Percentiles rank a stretch among this genome's conserved stretches.
Conservation (phyloP, 2,797 vertebrate species). For the Chiloscyllium punctatum region DNA sequence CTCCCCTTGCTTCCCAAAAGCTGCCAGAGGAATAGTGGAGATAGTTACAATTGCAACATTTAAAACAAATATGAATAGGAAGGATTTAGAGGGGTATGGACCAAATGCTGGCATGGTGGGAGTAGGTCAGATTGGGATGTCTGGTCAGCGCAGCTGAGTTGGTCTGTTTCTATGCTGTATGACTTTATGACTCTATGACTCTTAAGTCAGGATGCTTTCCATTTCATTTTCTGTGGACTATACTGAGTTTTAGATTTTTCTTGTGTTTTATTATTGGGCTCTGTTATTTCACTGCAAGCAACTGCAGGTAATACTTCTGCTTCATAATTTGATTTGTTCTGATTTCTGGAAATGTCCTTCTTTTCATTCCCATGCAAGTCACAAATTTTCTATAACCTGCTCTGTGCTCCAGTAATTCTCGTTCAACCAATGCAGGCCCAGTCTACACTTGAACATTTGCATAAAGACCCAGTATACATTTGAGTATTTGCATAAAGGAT, state of each 20-base stretch:
- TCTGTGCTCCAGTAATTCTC: background rate
- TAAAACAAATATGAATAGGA: no score
- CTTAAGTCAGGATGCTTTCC: background rate
- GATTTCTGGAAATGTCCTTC: background rate
- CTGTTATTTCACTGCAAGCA: background rate
- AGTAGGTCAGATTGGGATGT: no score
- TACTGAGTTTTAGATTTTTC: background rate
- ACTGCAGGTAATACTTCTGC: background rate
- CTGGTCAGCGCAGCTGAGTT: no score
- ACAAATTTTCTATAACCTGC: background rate
- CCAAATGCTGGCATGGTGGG: no score
- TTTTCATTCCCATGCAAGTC: background rate
- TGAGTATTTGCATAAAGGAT: no score
- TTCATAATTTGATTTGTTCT: background rate
- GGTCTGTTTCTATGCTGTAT: no score
- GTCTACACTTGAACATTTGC: background rate
- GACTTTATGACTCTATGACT: no score
- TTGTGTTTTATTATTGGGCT: background rate
- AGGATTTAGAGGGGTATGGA: no score
- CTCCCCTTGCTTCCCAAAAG: no score
- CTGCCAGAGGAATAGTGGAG: no score
- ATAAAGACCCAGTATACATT: no score
- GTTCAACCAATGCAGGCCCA: background rate
- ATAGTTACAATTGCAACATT: no score
- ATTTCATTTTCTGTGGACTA: background rate